These are phyloP conservation scores for Heliocidaris erythrogramma DNA, from an alignment of 35 echinoderm and acorn worm species.

Conservation along the genomic window DNA sequence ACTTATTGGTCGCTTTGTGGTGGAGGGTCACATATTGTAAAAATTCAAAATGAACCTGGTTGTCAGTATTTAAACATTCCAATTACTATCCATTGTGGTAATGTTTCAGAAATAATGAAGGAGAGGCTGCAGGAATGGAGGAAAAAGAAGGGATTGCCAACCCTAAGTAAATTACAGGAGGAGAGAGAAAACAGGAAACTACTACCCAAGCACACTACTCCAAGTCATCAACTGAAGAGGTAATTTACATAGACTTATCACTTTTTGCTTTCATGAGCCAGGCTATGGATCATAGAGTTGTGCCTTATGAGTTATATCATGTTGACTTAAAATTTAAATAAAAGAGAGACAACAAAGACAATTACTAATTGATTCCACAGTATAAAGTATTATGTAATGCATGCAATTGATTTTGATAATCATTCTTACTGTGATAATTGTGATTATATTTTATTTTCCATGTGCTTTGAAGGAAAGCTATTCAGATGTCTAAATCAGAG, in stretches of 20 bases:
- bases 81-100: background rate
- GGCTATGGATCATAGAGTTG: background rate
- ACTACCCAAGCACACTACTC: background rate
- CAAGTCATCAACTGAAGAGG: background rate
- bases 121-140: background rate
- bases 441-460: background rate
- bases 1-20: no score
- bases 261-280: background rate
- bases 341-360: background rate
- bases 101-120: background rate
- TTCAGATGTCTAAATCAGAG: constrained; percentile 27
- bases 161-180: background rate
- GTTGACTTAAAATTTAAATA: background rate
- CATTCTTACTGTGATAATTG: background rate
- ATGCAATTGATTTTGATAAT: background rate
- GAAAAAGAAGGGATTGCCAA: constrained; percentile 11
- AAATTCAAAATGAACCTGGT: no score
- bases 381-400: background rate
- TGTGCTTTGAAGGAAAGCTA: background rate
- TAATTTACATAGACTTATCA: background rate
- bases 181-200: background rate
- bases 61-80: no score
- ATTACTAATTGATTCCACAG: background rate
- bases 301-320: background rate
- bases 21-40: no score